These are phyloP conservation scores for Camponotus vicinus DNA, from an alignment of 1,140 invertebrate genomes.

Conservation along the genomic window DNA sequence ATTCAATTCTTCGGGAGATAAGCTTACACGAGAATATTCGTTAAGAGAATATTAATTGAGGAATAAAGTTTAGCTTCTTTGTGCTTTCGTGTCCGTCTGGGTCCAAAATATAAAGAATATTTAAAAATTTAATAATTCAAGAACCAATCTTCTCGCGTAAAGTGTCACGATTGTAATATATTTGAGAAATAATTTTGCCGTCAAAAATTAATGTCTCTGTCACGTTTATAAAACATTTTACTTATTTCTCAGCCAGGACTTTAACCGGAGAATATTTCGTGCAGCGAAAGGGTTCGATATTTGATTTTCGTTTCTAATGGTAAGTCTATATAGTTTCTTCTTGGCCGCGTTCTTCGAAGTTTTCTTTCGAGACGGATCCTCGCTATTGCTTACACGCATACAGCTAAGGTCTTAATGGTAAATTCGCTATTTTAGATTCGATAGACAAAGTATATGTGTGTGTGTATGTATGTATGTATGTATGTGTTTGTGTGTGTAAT, in stretches of 20 bases:
- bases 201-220: constrained; percentile 13
- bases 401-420: constrained; percentile 36
- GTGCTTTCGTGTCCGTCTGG: background rate
- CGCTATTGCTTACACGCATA: constrained; percentile 28
- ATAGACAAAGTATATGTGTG: background rate
- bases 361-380: background rate
- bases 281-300: constrained; percentile 17
- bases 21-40: constrained; percentile 19
- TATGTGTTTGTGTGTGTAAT: background rate
- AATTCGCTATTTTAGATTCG: constrained; percentile 4
- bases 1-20: constrained; percentile 42
- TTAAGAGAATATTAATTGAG: constrained; percentile 19
- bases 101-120: background rate
- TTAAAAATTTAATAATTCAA: constrained; percentile 9
- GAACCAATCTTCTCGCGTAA: background rate
- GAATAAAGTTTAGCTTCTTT: constrained; percentile 10
- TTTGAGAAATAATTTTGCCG: background rate
- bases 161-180: background rate
- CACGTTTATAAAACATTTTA: background rate
- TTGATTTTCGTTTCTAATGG: constrained; percentile 6
- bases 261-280: background rate
- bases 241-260: background rate
- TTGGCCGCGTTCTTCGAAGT: constrained; percentile 1
- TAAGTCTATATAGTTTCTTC: background rate
- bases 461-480: background rate